These are phyloP conservation scores for Drosophila melanogaster DNA, from an alignment of 1,140 invertebrate genomes.

Conservation along the genomic window DNA sequence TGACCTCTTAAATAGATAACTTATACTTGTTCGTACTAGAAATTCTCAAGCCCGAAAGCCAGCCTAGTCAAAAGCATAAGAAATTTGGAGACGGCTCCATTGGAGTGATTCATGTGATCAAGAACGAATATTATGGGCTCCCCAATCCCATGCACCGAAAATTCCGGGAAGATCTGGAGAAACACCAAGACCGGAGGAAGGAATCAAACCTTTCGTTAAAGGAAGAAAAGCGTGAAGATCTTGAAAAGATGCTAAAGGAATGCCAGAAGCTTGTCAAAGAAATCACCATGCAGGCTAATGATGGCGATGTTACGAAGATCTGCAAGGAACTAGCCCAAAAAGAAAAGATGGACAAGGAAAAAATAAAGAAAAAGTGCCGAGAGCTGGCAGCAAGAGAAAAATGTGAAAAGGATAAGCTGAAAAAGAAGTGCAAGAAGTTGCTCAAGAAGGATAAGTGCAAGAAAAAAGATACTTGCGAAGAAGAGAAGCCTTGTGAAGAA, in stretches of 20 bases:
- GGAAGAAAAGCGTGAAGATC: background rate
- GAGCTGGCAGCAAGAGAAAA: constrained; percentile 1
- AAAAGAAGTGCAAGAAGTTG: constrained; percentile 9
- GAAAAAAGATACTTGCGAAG: background rate
- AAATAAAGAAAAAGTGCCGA: constrained; percentile 6
- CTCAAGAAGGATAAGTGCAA: background rate
- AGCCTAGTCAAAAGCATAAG: background rate
- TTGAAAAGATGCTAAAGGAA: background rate
- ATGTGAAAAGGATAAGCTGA: constrained; percentile 1
- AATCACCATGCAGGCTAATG: background rate
- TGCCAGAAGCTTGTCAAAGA: background rate
- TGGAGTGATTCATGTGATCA: background rate
- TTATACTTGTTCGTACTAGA: background rate
- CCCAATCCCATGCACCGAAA: background rate
- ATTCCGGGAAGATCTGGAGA: constrained; percentile 3
- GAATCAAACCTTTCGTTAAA: background rate
- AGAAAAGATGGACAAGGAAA: constrained; percentile 1
- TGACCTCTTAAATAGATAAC: background rate
- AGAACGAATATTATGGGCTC: background rate
- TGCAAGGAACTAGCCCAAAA: constrained; percentile 16
- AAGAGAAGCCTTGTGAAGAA: background rate
- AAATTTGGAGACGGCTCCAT: background rate
- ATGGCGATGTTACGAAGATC: background rate
- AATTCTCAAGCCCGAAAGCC: background rate
- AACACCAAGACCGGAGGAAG: background rate